Percentiles rank a stretch among this genome's conserved stretches.
These are phyloP conservation scores for Takifugu bimaculatus DNA, from an alignment of 2,113 vertebrate species.

Conservation along the genomic window DNA sequence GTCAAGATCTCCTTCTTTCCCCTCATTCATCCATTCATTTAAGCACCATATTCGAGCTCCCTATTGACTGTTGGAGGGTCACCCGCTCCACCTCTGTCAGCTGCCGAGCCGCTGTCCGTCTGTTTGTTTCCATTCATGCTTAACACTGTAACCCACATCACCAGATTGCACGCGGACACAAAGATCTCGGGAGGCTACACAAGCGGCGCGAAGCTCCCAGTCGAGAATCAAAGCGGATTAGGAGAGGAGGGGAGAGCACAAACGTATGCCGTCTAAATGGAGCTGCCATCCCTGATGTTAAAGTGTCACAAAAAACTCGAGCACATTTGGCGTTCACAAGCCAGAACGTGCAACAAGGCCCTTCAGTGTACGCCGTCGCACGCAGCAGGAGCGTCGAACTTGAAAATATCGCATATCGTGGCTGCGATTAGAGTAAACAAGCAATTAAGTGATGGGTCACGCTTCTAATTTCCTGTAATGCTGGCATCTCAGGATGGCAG, in stretches of 20 bases:
- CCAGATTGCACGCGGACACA: constrained; percentile 16
- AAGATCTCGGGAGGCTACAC: constrained; percentile 16
- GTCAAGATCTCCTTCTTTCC: too few relatives aligned
- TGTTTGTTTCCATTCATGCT: constrained; percentile 29
- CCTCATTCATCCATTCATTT: constrained; percentile 6
- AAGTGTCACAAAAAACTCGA: background rate
- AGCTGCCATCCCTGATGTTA: constrained; percentile 3
- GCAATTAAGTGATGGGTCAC: constrained; percentile 64
- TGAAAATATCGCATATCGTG: constrained; percentile 53
- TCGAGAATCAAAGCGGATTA: background rate
- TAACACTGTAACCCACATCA: constrained; percentile 17
- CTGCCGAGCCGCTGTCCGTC: constrained; percentile 3
- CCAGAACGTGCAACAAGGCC: constrained; percentile 11
- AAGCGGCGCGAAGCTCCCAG: background rate
- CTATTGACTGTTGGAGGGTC: constrained; percentile 15
- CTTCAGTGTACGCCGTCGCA: constrained; percentile 40
- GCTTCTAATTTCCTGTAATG: constrained; percentile 51
- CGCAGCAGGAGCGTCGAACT: constrained; percentile 42
- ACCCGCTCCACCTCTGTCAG: constrained; percentile 6
- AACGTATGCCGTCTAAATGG: constrained; percentile 13
- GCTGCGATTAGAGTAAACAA: constrained; percentile 68
- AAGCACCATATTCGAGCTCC: background rate
- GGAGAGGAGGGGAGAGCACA: constrained; percentile 7
- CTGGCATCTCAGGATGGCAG: constrained; percentile 38
- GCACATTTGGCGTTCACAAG: constrained; percentile 3